Percentiles rank a stretch among this genome's conserved stretches.
These are phyloP conservation scores for Oreotragus oreotragus DNA, from an alignment of 2,113 vertebrate genomes.

Conservation along the genomic window DNA sequence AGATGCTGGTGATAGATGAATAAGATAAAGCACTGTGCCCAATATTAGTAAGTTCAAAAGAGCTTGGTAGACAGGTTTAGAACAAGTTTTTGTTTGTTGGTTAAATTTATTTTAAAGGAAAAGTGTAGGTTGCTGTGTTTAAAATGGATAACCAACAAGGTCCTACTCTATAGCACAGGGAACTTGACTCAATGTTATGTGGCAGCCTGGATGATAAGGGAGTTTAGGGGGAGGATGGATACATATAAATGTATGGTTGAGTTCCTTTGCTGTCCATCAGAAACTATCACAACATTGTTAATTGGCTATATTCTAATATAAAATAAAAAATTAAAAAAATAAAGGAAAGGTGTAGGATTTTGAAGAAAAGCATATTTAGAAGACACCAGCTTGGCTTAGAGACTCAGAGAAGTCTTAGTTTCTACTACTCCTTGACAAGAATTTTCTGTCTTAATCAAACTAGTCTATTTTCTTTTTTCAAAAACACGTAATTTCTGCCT, in stretches of 20 bases:
- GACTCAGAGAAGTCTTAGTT: not conserved
- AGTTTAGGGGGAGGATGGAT: not conserved
- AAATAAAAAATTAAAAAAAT: not conserved
- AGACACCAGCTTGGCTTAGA: not conserved
- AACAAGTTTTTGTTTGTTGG: not conserved
- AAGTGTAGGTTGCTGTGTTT: not conserved
- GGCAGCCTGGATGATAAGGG: not conserved
- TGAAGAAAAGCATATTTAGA: not conserved
- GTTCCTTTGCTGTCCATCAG: not conserved
- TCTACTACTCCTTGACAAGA: not conserved
- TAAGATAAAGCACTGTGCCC: not conserved
- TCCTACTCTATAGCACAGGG: not conserved
- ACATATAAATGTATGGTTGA: not conserved
- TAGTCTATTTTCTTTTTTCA: not conserved
- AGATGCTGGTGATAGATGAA: not conserved
- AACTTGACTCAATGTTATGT: not conserved
- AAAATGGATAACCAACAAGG: not conserved
- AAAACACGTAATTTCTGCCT: slow-evolving; percentile 21
- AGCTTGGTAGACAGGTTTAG: not conserved
- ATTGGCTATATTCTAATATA: not conserved
- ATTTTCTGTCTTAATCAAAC: not conserved
- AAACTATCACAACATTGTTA: not conserved
- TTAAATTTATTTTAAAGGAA: not conserved
- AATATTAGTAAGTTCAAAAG: not conserved
- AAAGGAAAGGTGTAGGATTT: not conserved